phyloP scores from a whole-genome alignment of 1,140 invertebrate species.

The Chrysomallon squamiferum region DNA sequence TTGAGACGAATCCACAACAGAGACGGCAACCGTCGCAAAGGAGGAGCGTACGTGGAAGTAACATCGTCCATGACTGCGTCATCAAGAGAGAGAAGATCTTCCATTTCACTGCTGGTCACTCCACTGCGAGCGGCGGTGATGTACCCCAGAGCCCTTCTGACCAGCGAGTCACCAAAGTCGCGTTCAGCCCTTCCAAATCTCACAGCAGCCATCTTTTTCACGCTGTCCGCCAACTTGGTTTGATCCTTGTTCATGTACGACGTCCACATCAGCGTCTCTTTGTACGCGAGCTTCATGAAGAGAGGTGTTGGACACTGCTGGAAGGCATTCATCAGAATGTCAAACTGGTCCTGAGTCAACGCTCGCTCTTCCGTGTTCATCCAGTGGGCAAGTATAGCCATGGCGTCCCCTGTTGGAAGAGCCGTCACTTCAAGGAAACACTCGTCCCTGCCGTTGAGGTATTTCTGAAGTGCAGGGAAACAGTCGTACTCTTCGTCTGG shows the following conservation, averaged over 20 bases:
- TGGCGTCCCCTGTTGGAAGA: slow-evolving; percentile 45
- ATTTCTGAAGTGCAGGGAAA: slow-evolving; percentile 32
- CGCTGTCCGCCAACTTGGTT: slow-evolving; percentile 43
- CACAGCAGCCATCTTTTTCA: slow-evolving; percentile 56
- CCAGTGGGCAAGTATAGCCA: slow-evolving; percentile 49
- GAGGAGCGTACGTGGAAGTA: slow-evolving; percentile 26
- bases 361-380: slow-evolving; percentile 30
- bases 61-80: slow-evolving; percentile 72
- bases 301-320: slow-evolving; percentile 53
- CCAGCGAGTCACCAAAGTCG: slow-evolving; percentile 69
- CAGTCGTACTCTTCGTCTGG: slow-evolving; percentile 54
- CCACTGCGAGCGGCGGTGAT: slow-evolving; percentile 75
- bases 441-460: slow-evolving; percentile 24
- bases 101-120: slow-evolving; percentile 76
- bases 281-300: slow-evolving; percentile 52
- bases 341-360: slow-evolving; percentile 48
- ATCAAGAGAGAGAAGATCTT: slow-evolving; percentile 76
- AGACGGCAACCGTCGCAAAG: slow-evolving; percentile 66
- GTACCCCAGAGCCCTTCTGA: slow-evolving; percentile 70
- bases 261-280: slow-evolving; percentile 51
- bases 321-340: slow-evolving; percentile 48
- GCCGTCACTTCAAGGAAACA: slow-evolving; percentile 44
- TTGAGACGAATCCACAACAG: slow-evolving; percentile 74
- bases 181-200: slow-evolving; percentile 74
- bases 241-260: slow-evolving; percentile 42